phyloP scores from a whole-genome alignment of 35 echinoderm and acorn worm species.

The Lytechinus variegatus region DNA sequence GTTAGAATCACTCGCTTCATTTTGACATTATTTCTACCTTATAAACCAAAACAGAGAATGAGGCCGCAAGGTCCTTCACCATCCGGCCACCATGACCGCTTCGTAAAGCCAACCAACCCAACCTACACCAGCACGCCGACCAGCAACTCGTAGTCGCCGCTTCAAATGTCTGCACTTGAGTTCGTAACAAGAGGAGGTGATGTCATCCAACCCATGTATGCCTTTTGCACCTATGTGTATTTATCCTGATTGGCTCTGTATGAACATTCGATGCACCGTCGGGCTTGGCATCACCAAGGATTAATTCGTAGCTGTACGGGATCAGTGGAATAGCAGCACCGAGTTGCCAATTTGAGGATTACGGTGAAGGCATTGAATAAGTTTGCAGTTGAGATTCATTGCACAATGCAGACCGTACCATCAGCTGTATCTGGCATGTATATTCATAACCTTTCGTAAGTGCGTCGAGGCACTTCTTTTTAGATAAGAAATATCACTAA shows the following conservation, averaged over 20 bases:
- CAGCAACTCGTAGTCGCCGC: neutral
- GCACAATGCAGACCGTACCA: neutral
- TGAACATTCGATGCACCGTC: neutral
- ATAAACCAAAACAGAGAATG: neutral
- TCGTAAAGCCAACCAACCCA: constrained; percentile 24
- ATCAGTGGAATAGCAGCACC: neutral
- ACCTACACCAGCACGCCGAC: constrained; percentile 32
- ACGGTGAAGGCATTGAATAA: neutral
- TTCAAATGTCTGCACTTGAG: neutral
- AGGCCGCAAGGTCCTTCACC: constrained; percentile 17
- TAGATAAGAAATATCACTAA: neutral
- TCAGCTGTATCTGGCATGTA: neutral
- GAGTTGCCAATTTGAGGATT: neutral
- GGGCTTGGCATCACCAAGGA: neutral
- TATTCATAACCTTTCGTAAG: neutral
- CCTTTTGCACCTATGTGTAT: neutral
- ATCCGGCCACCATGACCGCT: constrained; percentile 37
- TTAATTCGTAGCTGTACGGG: neutral
- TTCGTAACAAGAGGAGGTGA: neutral
- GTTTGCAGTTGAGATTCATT: neutral
- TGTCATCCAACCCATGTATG: neutral
- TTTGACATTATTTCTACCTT: neutral
- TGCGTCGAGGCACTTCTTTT: neutral
- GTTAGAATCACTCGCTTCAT: neutral
- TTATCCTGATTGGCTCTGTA: neutral